Base-by-base conservation (phyloP, 2,888 invertebrate genomes). In the Chironomus tentans region DNA sequence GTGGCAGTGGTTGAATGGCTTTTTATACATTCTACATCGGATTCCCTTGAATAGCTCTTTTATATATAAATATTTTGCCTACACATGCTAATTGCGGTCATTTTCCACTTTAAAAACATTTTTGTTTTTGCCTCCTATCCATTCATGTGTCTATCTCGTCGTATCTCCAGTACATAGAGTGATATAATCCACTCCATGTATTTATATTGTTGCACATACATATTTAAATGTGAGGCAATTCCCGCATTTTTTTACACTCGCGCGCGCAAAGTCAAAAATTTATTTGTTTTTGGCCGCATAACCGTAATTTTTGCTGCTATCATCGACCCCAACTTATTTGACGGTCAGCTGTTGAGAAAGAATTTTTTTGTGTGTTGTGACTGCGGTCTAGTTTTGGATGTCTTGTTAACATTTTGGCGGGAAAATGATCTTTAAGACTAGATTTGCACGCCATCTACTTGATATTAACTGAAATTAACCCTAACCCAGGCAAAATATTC, bases 11-110 rank as follows among this genome's bases (percentile, higher is more conserved):
- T 38, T 38, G 38, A 38, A 38, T 38, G 10, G 38, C 38, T 38
- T 38, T 28, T 28, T 28, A 6, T 28, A 10, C 38, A 50, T 50
- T 50, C 10, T 38, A 7, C 38, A 38, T 10, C 38, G 38, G 38
- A 38, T 38, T 38, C 38, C 38, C 10, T 38, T 38, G 38, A 38
- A 38, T 38, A 38, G 38, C 38, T 38, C 38, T 38, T 38, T 38
- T 38, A 38, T 38, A 38, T 38, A 38, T 38, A 38, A 38, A 38
- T 38, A 38, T 38, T 38, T 38, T 38, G 38, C 38, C 38, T 38
- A 38, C 65, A 65, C 13, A 65, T 65, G 21, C 74, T 68, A 74
- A 74, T 74, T 74, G 74, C 74, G 74, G 74, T 74, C 65, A 61
- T 74, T 74, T 48, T 46, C 74, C 24, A 21, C 13, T 22, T 13